Evolutionary conservation across 30 jellyfish, hydroid and myxozoan genomes (phyloP), one percentile per base, ranked within the genome.

Genomic region (Chrysaora quinquecirrha): DNA sequence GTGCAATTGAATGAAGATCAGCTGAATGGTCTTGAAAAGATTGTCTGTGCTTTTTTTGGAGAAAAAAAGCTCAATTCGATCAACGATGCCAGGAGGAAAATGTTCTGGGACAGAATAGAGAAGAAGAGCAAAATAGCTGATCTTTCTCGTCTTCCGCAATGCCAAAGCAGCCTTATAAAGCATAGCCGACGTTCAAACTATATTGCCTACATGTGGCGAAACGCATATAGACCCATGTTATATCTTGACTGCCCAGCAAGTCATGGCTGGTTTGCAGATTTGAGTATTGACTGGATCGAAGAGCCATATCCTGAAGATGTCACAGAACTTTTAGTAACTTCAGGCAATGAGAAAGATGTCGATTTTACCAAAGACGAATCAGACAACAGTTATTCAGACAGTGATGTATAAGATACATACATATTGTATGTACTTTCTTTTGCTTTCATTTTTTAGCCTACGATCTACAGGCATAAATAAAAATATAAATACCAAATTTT

Each of bases 81-180:
- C 22, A 48, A 82, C 34, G 87, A 69, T 1, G 73, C 73, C 0
- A 33, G 93, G 31, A 14, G 46, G 22, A 33, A 71, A 33, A 34
- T 70, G 46, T 82, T 82, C 79, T 27, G 76, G 76, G 61, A 71
- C 16, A 70, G 75, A 58, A 29, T 38, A 52, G 80, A 82, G 64
- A 82, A 60, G 48, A 72, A 32, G 12, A 43, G 49, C 35, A 68
- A 65, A 47, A 50, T 80, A 23, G 76, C 30, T 19, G 75, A 80
- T 64, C 28, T 80, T 1, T 64, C 84, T 65, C 84, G 65, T 65
- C 34, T 66, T 38, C 91, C 77, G 47, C 85, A 84, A 38, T 38
- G 54, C 14, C 54, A 14, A 14, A 6, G 14, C 6, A 3, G 11
- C 11, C 14, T 38, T 6, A 6, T 3, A 14, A 3, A 3, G 54